Percentiles rank a stretch among this genome's conserved stretches.
phyloP scores from a whole-genome alignment of 2,797 vertebrate genomes.

The Lithobates pipiens region DNA sequence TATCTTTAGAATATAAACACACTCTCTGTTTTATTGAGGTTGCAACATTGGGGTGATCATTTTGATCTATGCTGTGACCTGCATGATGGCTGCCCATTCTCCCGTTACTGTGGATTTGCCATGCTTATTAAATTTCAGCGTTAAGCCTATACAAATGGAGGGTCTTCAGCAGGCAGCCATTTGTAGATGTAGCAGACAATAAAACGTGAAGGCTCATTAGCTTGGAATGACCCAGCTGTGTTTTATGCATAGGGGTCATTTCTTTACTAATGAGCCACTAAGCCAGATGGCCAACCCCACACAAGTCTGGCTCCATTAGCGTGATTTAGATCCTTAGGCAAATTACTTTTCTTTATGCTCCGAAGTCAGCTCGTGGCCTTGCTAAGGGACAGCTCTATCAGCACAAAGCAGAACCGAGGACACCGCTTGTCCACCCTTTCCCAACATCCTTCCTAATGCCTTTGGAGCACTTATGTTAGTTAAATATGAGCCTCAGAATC shows the following conservation, averaged over 20 bases:
- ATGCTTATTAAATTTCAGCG: conserved; percentile 8
- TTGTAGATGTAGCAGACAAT: conserved; percentile 65
- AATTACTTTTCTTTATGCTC: conserved; percentile 58
- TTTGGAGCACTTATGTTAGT: conserved; percentile 22
- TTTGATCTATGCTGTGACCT: not conserved
- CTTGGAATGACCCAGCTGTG: conserved; percentile 70
- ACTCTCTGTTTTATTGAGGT: not conserved
- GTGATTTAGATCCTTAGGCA: conserved; percentile 68
- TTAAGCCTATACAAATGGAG: conserved; percentile 17
- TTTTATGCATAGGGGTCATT: conserved; percentile 69
- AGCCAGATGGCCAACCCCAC: conserved; percentile 69
- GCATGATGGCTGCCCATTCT: not conserved
- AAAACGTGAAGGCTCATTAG: conserved; percentile 69
- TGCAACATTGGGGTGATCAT: not conserved
- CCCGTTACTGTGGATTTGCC: not conserved
- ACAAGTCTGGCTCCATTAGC: conserved; percentile 61
- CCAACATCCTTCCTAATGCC: not conserved
- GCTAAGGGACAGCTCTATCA: conserved; percentile 38
- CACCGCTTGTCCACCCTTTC: conserved; percentile 18
- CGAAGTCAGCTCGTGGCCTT: conserved; percentile 32
- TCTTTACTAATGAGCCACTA: conserved; percentile 71
- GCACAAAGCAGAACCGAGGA: not conserved
- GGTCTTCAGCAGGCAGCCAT: conserved; percentile 29
- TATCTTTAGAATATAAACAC: not conserved
- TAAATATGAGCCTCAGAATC: conserved; percentile 17